Conservation (phyloP, 2,113 vertebrate species). For the Lanius collurio region DNA sequence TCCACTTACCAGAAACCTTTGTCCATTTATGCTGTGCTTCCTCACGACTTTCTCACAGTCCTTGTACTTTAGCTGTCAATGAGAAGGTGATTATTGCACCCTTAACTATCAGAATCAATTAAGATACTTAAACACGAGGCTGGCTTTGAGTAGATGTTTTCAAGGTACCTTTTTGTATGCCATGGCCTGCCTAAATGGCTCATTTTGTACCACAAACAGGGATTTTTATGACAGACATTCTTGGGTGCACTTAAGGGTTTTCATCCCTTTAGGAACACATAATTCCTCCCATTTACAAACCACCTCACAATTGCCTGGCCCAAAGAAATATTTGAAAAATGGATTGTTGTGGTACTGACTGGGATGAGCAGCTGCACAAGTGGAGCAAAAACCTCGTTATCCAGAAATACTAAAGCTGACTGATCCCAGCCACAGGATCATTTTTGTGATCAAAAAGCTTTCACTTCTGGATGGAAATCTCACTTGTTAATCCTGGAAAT, state of each 20-base stretch:
- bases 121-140: background rate
- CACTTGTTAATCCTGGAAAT: background rate
- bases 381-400: background rate
- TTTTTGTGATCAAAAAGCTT: background rate
- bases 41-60: constrained; percentile 88
- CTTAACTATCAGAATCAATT: background rate
- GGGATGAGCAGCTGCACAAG: background rate
- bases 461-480: background rate
- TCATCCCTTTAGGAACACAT: background rate
- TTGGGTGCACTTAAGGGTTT: background rate
- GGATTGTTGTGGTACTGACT: background rate
- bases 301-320: background rate
- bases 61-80: constrained; percentile 78
- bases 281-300: background rate
- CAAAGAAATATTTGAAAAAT: background rate
- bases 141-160: background rate
- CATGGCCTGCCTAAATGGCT: background rate
- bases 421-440: background rate
- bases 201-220: background rate
- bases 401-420: background rate
- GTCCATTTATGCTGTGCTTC: constrained; percentile 83
- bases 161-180: background rate
- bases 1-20: constrained; percentile 89
- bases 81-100: background rate
- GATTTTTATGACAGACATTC: background rate